phyloP scores from a whole-genome alignment of 1,140 invertebrate genomes.

The Trachymyrmex cornetzi region DNA sequence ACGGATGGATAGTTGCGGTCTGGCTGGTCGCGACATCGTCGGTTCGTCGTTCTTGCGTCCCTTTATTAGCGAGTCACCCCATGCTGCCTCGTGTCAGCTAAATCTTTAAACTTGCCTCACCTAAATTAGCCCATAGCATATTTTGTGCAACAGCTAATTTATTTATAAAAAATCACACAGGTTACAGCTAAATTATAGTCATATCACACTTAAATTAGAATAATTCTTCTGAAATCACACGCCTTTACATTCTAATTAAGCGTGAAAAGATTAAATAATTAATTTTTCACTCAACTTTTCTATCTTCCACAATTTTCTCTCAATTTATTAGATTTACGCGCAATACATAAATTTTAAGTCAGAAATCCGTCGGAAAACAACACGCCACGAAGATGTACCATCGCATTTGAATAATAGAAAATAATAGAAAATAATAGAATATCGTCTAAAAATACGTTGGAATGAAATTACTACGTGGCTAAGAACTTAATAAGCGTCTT shows the following conservation, averaged over 20 bases:
- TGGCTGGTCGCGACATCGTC: slow-evolving; percentile 62
- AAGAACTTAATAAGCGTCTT: slow-evolving; percentile 51
- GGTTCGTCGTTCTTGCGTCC: slow-evolving; percentile 74
- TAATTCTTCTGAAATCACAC: not conserved
- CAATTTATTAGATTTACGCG: not conserved
- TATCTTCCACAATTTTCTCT: not conserved
- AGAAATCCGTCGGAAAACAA: not conserved
- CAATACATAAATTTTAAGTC: not conserved
- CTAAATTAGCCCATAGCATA: slow-evolving; percentile 22
- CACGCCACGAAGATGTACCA: not conserved
- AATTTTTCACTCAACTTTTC: not conserved
- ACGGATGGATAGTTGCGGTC: slow-evolving; percentile 84
- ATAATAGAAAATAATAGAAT: slow-evolving; percentile 50
- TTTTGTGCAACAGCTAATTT: slow-evolving; percentile 16
- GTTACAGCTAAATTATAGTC: not conserved
- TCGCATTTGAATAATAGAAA: slow-evolving; percentile 9
- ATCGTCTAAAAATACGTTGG: slow-evolving; percentile 24
- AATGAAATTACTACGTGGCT: slow-evolving; percentile 36
- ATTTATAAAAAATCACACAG: not conserved
- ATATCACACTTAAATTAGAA: not conserved
- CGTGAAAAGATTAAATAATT: not conserved
- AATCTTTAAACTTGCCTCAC: slow-evolving; percentile 46
- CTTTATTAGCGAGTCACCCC: slow-evolving; percentile 80
- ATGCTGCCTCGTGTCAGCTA: slow-evolving; percentile 40
- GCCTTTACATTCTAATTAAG: not conserved